Evolutionary conservation across 2,113 vertebrate species (phyloP).

Genomic region (Tympanuchus pallidicinctus): DNA sequence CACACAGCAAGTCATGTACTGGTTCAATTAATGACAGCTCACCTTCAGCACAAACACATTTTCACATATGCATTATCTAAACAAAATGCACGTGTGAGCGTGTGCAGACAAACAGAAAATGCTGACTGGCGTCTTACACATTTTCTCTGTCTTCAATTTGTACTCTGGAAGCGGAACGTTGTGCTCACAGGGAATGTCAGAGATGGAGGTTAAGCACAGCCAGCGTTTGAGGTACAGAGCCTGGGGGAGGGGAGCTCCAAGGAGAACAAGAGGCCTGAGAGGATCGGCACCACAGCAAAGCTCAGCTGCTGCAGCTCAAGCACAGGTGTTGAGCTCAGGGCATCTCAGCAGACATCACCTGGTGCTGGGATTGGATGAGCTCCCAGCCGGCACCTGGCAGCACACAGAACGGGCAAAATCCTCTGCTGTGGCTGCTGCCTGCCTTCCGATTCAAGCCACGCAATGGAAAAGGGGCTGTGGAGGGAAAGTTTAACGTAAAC

Average conservation of each 20-base stretch:
- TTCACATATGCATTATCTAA: not conserved
- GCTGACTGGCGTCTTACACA: not conserved
- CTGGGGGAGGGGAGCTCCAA: not conserved
- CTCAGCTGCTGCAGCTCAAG: not conserved
- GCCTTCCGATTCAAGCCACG: not conserved
- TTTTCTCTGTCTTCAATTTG: not conserved
- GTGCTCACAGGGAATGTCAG: not conserved
- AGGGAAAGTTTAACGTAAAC: not conserved
- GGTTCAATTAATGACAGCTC: not conserved
- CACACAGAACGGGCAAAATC: not conserved
- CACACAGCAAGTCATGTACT: not conserved
- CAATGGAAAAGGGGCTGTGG: not conserved
- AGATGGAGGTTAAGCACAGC: not conserved
- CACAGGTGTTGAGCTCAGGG: not conserved
- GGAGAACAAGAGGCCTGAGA: not conserved
- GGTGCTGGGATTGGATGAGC: not conserved
- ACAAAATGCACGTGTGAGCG: not conserved
- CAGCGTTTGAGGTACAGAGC: not conserved
- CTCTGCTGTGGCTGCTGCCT: not conserved
- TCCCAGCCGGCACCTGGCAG: not conserved
- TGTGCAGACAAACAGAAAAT: not conserved
- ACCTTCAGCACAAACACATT: not conserved
- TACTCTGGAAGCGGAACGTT: accelerated
- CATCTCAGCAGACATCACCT: not conserved
- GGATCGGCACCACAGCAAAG: not conserved